Evolutionary conservation across 2,888 invertebrate genomes (phyloP), one percentile per base, ranked within the genome.

Genomic region (Trachelus troglodyta): DNA sequence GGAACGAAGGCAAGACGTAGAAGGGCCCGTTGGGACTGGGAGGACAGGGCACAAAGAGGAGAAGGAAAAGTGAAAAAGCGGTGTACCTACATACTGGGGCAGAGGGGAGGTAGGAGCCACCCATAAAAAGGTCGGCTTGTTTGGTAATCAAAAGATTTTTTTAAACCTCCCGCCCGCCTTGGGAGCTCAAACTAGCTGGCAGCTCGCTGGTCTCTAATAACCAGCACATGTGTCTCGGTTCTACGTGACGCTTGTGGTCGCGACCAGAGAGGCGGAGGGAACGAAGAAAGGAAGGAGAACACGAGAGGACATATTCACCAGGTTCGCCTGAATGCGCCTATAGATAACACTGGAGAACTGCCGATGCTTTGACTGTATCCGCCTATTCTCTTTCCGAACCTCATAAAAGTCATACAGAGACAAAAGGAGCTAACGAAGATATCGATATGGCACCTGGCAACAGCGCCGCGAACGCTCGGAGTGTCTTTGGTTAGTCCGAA

Each of bases 131-230:
- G 74, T 74, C 76, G 78, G 78, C 76, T 56, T 56, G 75, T 78
- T 78, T 76, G 78, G 75, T 73, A 76, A 78, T 78, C 76, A 78
- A 76, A 78, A 78, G 78, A 78, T 78, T 78, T 78, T 71, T 75
- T 68, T 76, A 37, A 31, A 35, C 56, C 6, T 12, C 71, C 75
- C 75, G 75, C 68, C 34, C 11, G 33, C 30, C 56, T 56, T 23
- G 23, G 56, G 23, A 56, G 56, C 56, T 56, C 56, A 0, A 56
- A 56, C 56, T 56, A 23, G 56, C 56, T 56, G 56, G 23, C 56
- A 56, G 56, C 56, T 9, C 56, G 56, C 23, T 56, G 56, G 23
- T 9, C 56, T 56, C 34, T 74, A 34, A 78, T 78, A 75, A 78
- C 71, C 75, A 78, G 74, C 74, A 78, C 75, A 75, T 78, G 56